Evolutionary conservation across 2,888 invertebrate species (phyloP), one percentile per base, ranked within the genome.

Genomic region (Leptopilina myrica): DNA sequence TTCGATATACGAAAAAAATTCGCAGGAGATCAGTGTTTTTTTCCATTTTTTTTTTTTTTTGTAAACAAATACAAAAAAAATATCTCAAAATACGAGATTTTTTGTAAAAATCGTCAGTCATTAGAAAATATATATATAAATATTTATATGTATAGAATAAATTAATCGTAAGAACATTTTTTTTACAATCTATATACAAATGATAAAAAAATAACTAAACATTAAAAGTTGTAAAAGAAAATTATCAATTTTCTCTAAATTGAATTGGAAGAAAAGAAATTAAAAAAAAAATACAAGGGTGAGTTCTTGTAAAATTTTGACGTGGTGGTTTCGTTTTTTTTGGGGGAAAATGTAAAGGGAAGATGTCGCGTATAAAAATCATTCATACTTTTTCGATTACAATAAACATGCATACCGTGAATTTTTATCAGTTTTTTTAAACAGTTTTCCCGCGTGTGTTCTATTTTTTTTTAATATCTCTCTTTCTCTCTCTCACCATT

Each of bases 151-250:
- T 49, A 49, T 49, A 49, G n/a, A 83, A 84, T 80, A 84, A 85
- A 81, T 83, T 81, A 84, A 80, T 14, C 62, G 59, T 59, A 79
- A 79, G 79, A 14, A 15, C 73, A 0, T 43, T 53, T 77, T 79
- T 66, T 80, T 53, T 84, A 79, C 78, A 81, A 79, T 46, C 67
- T 83, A 82, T 83, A 78, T 82, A 85, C 81, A 83, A 78, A 81
- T 81, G 12, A 78, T 56, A 67, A 73, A 33, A 33, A 33, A 33
- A 4, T 75, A 82, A 80, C 78, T 9, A 40, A 80, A 79, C 8
- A 59, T 20, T 14, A n/a, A 46, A 66, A 15, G 12, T 49, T 69
- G 76, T 69, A 49, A 77, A 40, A 33, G 3, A 33, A 33, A 33
- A 33, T 33, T 33, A 4, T 33, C 33, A 33, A 3, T 33, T 33